Evolutionary conservation across 2,888 invertebrate genomes (phyloP).

Genomic region (Gibbula magus): DNA sequence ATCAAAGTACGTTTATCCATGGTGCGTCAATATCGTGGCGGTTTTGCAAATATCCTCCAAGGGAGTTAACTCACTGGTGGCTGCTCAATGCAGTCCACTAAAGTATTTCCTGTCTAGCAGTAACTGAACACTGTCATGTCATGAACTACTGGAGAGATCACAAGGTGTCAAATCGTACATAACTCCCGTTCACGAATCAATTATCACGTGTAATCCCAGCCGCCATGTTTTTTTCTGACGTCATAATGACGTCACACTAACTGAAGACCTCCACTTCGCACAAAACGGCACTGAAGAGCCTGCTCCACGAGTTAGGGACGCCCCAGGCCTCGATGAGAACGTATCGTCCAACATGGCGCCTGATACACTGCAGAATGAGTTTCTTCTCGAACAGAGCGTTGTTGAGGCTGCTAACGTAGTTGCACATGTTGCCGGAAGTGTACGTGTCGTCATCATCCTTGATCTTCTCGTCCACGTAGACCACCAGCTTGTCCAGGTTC

Average conservation of each 20-base stretch:
- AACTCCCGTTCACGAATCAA: no score
- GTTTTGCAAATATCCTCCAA: no score
- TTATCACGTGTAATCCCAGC: not conserved
- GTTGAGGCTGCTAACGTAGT: constrained; percentile 76
- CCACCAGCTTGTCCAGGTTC: constrained; percentile 77
- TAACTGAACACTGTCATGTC: no score
- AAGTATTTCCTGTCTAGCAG: no score
- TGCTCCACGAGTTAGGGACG: constrained; percentile 76
- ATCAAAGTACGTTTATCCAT: no score
- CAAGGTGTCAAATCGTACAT: no score
- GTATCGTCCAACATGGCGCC: constrained; percentile 75
- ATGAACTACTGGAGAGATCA: no score
- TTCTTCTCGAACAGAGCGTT: constrained; percentile 76
- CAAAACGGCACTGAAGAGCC: constrained; percentile 77
- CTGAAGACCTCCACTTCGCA: constrained; percentile 77
- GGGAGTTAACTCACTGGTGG: no score
- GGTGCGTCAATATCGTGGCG: no score
- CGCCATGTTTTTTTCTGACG: not conserved
- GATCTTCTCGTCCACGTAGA: constrained; percentile 76
- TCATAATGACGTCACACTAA: constrained; percentile 24
- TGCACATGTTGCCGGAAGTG: constrained; percentile 74
- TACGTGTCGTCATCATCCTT: constrained; percentile 61
- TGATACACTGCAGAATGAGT: constrained; percentile 76
- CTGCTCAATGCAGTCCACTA: no score
- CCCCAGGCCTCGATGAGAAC: constrained; percentile 78